Base-by-base conservation (phyloP, 2,888 invertebrate genomes). In the Dasypogon diadema region DNA sequence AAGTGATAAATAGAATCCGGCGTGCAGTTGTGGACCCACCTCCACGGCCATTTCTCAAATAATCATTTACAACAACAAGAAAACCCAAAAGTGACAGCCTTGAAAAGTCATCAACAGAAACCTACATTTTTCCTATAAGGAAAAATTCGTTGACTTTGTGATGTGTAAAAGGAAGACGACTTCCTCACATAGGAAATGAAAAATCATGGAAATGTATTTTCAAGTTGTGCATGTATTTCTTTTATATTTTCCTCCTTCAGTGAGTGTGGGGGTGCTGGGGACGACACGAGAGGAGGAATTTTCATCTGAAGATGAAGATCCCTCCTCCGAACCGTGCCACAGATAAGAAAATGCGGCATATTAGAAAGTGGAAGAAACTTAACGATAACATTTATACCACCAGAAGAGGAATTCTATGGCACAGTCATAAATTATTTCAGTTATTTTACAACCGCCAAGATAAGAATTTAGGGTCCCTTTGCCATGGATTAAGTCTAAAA, bases 181-280 rank as follows among this genome's bases (percentile, higher is more conserved):
- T 56, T 30, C 14, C 54, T 70, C 54, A 54, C 5, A 54, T 21
- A 54, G 30, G 70, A 70, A 70, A 34, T 70, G 54, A 70, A 70
- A 70, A 70, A 70, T 70, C 70, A 70, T 70, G 70, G 54, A 70
- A 70, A 70, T 70, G 54, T 70, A 70, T 70, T 70, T 70, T 70
- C 54, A 30, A 70, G 54, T 22, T 54, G 24, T 70, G 54, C 54
- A 70, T 70, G n/a, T 34, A 60, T 60, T 37, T 37, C 65, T 42
- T 65, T 42, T 46, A 63, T 63, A 63, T 63, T 63, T 63, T 63
- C 63, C 10, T 60, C 34, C 48, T 48, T 22, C 21, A 26, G 10
- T 24, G 10, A 68, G 18, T 3, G 63, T 34, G 18, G 22, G 26
- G 4, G 24, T 0, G 10, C 10, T 22, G n/a, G n/a, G 16, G n/a